A percentile compares a stretch with the other conserved stretches of the same genome.
Evolutionary conservation across 2,888 invertebrate genomes (phyloP).

Genomic region (Eulithis testata): DNA sequence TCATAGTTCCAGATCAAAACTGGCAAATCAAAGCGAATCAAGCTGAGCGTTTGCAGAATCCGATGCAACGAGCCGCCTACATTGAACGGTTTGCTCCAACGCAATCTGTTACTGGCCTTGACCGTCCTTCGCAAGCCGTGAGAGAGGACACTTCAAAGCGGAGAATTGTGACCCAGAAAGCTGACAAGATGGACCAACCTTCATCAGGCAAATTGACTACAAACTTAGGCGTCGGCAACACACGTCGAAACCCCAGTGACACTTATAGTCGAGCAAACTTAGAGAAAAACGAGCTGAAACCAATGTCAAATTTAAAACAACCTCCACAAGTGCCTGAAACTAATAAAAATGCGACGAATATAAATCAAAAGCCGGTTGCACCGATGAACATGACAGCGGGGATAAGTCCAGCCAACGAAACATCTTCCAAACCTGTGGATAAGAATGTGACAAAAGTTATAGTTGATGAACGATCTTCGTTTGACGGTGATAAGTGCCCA

Average conservation of each 20-base stretch:
- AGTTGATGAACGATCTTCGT: slow-evolving; percentile 58
- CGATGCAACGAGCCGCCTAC: slow-evolving; percentile 39
- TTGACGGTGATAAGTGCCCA: slow-evolving; percentile 63
- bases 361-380: slow-evolving; percentile 3
- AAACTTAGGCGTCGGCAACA: slow-evolving; percentile 15
- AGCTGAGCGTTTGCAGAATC: slow-evolving; percentile 12
- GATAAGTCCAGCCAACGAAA: slow-evolving; percentile 33
- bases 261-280: background rate
- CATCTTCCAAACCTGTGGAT: slow-evolving; percentile 37
- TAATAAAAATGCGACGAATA: background rate
- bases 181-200: slow-evolving; percentile 28
- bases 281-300: slow-evolving; percentile 10
- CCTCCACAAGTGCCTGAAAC: slow-evolving; percentile 9
- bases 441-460: slow-evolving; percentile 43
- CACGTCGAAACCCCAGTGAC: slow-evolving; percentile 17
- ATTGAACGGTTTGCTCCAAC: slow-evolving; percentile 36
- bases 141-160: slow-evolving; percentile 41
- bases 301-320: slow-evolving; percentile 10
- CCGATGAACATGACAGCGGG: slow-evolving; percentile 1
- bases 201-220: slow-evolving; percentile 7
- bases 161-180: slow-evolving; percentile 42
- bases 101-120: slow-evolving; percentile 33
- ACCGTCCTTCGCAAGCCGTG: slow-evolving; percentile 40
- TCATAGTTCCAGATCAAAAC: slow-evolving; percentile 33
- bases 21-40: slow-evolving; percentile 22